A percentile compares a stretch with the other conserved stretches of the same genome.
These are phyloP conservation scores for Sternarchorhynchus goeldii DNA, from an alignment of 2,797 vertebrate species.

Conservation along the genomic window DNA sequence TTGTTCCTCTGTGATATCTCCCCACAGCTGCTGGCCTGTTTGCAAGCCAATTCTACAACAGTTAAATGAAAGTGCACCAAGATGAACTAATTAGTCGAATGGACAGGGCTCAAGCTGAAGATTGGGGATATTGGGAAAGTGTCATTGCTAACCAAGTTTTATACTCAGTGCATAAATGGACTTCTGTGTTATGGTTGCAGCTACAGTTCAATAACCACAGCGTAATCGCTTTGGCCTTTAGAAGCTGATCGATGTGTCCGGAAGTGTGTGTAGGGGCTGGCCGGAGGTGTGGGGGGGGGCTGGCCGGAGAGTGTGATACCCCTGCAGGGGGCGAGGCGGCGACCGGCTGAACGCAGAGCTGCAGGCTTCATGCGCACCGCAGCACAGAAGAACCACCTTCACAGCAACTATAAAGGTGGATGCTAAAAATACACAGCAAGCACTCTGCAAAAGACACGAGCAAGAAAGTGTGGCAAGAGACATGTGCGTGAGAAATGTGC, in stretches of 20 bases:
- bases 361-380: conserved; percentile 36
- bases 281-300: conserved; percentile 33
- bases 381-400: conserved; percentile 51
- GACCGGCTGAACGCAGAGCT: conserved; percentile 20
- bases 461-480: conserved; percentile 40
- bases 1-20: too few relatives aligned
- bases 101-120: conserved; percentile 39
- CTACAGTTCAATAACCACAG: conserved; percentile 54
- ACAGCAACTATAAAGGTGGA: conserved; percentile 59
- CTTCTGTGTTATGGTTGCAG: conserved; percentile 49
- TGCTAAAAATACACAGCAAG: conserved; percentile 57
- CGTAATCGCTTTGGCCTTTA: conserved; percentile 59
- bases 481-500: conserved; percentile 8
- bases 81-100: conserved; percentile 59
- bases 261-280: conserved; percentile 37
- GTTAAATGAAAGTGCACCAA: conserved; percentile 49
- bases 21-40: background rate
- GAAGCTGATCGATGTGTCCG: conserved; percentile 57
- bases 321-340: background rate
- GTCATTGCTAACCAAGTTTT: conserved; percentile 59
- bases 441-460: conserved; percentile 47
- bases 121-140: conserved; percentile 43
- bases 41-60: conserved; percentile 21
- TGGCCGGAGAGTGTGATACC: conserved; percentile 50
- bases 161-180: conserved; percentile 51